phyloP scores from a whole-genome alignment of 2,797 vertebrate species.

The Pogoniulus pusillus region DNA sequence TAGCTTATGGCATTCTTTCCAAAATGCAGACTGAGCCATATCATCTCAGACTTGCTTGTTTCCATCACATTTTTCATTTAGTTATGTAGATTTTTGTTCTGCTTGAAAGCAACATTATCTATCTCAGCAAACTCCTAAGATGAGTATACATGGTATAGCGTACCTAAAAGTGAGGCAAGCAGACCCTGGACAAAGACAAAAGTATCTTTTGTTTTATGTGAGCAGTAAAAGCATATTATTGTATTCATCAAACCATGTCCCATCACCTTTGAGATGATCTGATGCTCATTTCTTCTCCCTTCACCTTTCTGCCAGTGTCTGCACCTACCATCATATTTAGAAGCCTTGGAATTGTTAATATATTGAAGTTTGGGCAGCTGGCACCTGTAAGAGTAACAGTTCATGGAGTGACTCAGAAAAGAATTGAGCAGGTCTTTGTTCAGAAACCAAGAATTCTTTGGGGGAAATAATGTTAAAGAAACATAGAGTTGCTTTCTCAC shows the following conservation, averaged over 20 bases:
- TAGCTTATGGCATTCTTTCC: neutral
- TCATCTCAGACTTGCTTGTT: neutral
- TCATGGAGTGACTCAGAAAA: neutral
- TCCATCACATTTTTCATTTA: neutral
- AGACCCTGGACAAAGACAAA: neutral
- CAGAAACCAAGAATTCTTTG: neutral
- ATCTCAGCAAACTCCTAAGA: neutral
- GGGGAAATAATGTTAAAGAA: neutral
- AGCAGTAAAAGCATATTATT: neutral
- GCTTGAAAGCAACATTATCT: neutral
- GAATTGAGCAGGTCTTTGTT: neutral
- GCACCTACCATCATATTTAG: neutral
- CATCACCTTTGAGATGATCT: neutral
- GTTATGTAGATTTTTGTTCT: neutral
- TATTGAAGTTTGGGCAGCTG: neutral
- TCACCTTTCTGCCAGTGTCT: neutral
- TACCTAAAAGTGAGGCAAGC: neutral
- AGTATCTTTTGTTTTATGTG: neutral
- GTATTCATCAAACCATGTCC: neutral
- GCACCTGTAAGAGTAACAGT: neutral
- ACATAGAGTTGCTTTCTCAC: neutral
- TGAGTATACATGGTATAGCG: neutral
- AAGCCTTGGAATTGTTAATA: neutral
- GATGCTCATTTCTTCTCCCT: neutral
- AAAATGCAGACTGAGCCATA: neutral